A percentile compares a stretch with the other conserved stretches of the same genome.
Conservation (phyloP, 1,140 invertebrate species). For the Cydia amplana region DNA sequence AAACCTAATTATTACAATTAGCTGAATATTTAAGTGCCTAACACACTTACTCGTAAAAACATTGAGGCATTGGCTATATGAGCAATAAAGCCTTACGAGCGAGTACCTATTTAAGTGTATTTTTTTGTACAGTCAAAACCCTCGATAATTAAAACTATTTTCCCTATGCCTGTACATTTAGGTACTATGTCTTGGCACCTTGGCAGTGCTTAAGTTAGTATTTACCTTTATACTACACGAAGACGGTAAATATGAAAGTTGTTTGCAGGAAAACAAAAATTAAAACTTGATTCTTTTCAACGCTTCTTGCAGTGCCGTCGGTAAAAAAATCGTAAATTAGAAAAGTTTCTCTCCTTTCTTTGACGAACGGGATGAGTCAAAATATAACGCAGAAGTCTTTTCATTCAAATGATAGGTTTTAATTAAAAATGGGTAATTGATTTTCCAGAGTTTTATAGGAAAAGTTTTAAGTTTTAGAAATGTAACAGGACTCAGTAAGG, state of each 20-base stretch:
- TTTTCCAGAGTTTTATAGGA: slow-evolving; percentile 18
- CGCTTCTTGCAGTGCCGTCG: slow-evolving; percentile 49
- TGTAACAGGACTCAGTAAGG: too few species aligned
- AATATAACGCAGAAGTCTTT: slow-evolving; percentile 26
- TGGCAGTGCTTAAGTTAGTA: not conserved
- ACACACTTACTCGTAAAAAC: too few species aligned
- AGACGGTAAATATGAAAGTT: slow-evolving; percentile 50
- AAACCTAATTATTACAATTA: not conserved
- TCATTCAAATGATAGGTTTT: slow-evolving; percentile 26
- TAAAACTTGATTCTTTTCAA: slow-evolving; percentile 58
- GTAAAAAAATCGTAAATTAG: slow-evolving; percentile 61
- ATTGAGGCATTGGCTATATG: too few species aligned
- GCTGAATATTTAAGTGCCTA: too few species aligned
- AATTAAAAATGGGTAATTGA: slow-evolving; percentile 17
- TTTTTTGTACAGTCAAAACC: too few species aligned
- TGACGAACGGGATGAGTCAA: slow-evolving; percentile 38
- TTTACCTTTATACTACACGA: slow-evolving; percentile 31
- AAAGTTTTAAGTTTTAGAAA: slow-evolving; percentile 3
- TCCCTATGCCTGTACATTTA: too few species aligned
- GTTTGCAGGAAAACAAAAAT: slow-evolving; percentile 56
- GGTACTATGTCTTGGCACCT: not conserved
- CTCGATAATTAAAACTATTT: too few species aligned
- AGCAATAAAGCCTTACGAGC: too few species aligned
- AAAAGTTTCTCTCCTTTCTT: slow-evolving; percentile 54
- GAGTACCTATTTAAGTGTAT: too few species aligned